Evolutionary conservation across 2,888 invertebrate genomes (phyloP).

Genomic region (Sussaba pulchella): DNA sequence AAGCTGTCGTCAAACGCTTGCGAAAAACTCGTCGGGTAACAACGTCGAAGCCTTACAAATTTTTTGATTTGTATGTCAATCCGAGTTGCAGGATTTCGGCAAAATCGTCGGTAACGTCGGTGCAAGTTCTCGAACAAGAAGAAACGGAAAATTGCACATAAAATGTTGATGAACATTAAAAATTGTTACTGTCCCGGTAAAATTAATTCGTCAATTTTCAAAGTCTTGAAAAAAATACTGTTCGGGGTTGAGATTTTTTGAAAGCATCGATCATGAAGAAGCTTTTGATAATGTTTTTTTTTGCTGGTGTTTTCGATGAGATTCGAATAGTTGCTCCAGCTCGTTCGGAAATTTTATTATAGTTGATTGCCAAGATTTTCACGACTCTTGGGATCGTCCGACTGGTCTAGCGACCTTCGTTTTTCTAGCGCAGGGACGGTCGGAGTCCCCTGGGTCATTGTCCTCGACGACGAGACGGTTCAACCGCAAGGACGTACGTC

Average conservation of each 20-base stretch:
- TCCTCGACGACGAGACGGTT: slow-evolving; percentile 46
- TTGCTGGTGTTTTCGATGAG: background rate
- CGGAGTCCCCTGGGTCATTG: slow-evolving; percentile 52
- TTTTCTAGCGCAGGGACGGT: slow-evolving; percentile 31
- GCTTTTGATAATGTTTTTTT: too few relatives aligned
- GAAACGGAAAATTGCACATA: slow-evolving; percentile 53
- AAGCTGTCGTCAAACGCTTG: slow-evolving; percentile 38
- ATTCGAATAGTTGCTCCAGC: background rate
- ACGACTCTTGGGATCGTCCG: background rate
- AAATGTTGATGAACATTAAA: too few relatives aligned
- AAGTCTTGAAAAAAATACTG: background rate
- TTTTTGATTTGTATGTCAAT: slow-evolving; percentile 70
- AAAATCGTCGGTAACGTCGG: slow-evolving; percentile 65
- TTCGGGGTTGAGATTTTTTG: background rate
- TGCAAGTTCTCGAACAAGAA: slow-evolving; percentile 59
- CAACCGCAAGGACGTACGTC: slow-evolving; percentile 62
- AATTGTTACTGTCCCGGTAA: too few relatives aligned
- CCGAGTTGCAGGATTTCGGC: slow-evolving; percentile 69
- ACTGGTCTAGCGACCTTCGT: slow-evolving; percentile 38
- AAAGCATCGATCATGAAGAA: background rate
- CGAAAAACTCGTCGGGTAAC: slow-evolving; percentile 37
- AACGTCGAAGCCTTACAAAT: slow-evolving; percentile 62
- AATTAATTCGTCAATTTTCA: background rate
- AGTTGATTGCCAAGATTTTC: background rate
- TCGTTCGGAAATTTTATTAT: background rate